phyloP scores from a whole-genome alignment of 2,888 invertebrate genomes.

The Reticulitermes lucifugus region DNA sequence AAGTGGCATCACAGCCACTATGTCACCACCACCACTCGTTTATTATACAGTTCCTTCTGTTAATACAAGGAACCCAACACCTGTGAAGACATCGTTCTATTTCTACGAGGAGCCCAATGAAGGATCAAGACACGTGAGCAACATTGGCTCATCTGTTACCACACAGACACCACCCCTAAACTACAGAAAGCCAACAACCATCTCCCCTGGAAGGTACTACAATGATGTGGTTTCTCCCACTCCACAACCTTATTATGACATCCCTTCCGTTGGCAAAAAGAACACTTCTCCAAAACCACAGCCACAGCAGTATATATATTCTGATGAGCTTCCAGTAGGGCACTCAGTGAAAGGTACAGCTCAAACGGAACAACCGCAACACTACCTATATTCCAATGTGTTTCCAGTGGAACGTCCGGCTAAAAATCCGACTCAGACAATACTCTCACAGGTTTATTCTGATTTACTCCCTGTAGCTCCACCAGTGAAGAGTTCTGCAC shows the following conservation, averaged over 20 bases:
- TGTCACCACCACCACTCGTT: neutral
- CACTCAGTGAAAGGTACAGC: neutral
- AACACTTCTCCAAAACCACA: neutral
- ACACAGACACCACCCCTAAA: constrained; percentile 4
- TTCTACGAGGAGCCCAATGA: constrained; percentile 72
- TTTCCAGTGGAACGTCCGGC: neutral
- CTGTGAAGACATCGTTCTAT: constrained; percentile 70
- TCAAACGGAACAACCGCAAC: neutral
- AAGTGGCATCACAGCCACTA: neutral
- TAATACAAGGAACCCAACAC: constrained; percentile 13
- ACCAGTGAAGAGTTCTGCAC: neutral
- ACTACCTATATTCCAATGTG: neutral
- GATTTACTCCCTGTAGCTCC: no score
- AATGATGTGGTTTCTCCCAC: neutral
- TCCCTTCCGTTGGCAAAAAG: neutral
- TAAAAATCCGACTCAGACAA: neutral
- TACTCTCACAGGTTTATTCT: neutral
- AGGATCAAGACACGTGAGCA: neutral
- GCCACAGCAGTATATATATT: constrained; percentile 14
- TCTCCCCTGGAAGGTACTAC: neutral
- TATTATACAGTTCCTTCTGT: neutral
- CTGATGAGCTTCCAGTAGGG: neutral
- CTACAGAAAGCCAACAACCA: constrained; percentile 3
- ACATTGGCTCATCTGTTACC: constrained; percentile 50
- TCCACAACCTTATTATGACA: neutral